A percentile compares a stretch with the other conserved stretches of the same genome.
Evolutionary conservation across 2,113 vertebrate species (phyloP).

Genomic region (Delphinapterus leucas): DNA sequence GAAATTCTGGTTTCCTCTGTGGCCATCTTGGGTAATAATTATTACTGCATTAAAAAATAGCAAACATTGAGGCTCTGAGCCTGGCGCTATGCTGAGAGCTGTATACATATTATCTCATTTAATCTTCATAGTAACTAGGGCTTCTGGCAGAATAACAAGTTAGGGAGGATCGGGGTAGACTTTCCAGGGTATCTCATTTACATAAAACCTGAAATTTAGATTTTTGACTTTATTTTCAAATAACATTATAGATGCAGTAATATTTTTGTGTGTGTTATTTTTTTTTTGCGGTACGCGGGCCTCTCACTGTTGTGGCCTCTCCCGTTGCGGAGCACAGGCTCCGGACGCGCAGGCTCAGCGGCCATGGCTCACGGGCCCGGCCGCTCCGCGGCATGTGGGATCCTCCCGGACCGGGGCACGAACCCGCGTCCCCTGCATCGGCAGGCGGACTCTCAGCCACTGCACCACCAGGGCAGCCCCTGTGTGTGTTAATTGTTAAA

Average conservation of each 20-base stretch:
- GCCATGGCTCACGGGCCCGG: no score
- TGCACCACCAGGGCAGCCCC: no score
- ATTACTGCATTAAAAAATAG: neutral
- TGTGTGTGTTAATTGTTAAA: neutral
- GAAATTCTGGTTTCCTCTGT: neutral
- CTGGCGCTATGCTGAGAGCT: neutral
- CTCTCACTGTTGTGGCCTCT: no score
- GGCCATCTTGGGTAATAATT: neutral
- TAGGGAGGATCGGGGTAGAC: neutral
- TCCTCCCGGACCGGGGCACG: no score
- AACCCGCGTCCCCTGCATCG: no score
- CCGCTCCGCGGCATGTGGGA: no score
- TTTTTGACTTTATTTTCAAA: neutral
- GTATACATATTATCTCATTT: neutral
- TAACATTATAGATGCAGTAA: neutral
- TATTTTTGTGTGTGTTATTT: neutral
- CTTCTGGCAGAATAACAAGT: neutral
- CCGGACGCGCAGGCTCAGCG: no score
- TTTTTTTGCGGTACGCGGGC: neutral
- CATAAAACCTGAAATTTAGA: neutral
- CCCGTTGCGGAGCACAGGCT: no score
- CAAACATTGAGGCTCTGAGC: neutral
- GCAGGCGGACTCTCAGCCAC: no score
- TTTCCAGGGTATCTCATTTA: neutral
- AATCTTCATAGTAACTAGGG: neutral